phyloP scores from a whole-genome alignment of 30 jellyfish, hydroid and myxozoan species.

The Hydractinia echinata region DNA sequence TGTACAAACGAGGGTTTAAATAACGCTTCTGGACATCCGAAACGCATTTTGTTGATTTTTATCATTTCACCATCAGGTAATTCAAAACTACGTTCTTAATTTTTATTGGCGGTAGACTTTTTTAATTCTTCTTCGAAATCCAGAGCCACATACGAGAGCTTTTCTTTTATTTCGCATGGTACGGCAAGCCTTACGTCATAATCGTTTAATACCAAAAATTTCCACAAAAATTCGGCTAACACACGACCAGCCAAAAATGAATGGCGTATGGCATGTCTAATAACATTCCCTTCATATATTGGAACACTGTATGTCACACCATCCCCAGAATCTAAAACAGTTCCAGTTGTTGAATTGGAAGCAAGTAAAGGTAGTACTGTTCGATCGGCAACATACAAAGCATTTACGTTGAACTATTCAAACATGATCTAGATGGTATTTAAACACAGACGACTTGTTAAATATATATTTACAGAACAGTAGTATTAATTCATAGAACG shows the following conservation, averaged over 20 bases:
- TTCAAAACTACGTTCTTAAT: conserved; percentile 93
- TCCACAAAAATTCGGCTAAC: conserved; percentile 92
- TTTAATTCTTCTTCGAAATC: conserved; percentile 94
- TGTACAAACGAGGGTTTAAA: conserved; percentile 96
- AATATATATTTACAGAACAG: too few species aligned
- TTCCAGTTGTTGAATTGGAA: conserved; percentile 98
- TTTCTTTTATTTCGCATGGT: conserved; percentile 95
- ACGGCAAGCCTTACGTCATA: conserved; percentile 90
- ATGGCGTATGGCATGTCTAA: conserved; percentile 97
- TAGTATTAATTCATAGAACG: too few species aligned
- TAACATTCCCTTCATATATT: conserved; percentile 95
- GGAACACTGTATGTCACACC: conserved; percentile 99
- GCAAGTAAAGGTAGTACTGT: conserved; percentile 94
- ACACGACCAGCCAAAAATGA: conserved; percentile 97
- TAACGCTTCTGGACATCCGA: conserved; percentile 98
- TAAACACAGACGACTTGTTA: too few species aligned
- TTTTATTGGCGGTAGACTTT: conserved; percentile 86
- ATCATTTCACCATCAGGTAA: conserved; percentile 96
- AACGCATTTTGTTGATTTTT: conserved; percentile 91
- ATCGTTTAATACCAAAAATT: conserved; percentile 85
- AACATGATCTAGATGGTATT: too few species aligned
- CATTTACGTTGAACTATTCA: conserved; percentile 86
- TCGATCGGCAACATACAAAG: conserved; percentile 97
- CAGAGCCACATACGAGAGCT: conserved; percentile 93
- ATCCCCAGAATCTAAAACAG: conserved; percentile 97